Percentiles rank a stretch among this genome's conserved stretches.
phyloP scores from a whole-genome alignment of 2,888 invertebrate genomes.

The Crioceris asparagi region DNA sequence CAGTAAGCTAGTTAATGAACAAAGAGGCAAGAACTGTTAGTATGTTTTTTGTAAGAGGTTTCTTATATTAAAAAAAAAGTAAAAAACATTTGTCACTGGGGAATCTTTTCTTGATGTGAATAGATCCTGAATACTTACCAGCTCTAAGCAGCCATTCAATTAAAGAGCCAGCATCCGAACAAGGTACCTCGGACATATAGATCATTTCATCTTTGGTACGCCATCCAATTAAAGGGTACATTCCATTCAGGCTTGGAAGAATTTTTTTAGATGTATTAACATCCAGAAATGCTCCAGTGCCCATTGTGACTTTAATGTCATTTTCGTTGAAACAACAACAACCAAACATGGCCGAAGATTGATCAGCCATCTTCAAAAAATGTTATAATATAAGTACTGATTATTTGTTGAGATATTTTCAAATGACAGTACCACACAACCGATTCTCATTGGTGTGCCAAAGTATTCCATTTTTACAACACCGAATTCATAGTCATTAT shows the following conservation, averaged over 20 bases:
- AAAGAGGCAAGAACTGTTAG: too few species aligned
- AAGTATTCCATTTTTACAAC: constrained; percentile 53
- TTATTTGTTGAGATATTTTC: background rate
- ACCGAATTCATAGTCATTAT: constrained; percentile 68
- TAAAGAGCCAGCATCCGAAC: constrained; percentile 79
- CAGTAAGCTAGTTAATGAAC: too few species aligned
- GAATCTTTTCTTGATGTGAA: too few species aligned
- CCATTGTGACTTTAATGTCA: constrained; percentile 79
- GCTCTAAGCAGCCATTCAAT: constrained; percentile 74
- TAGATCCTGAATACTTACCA: too few species aligned
- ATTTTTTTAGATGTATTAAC: constrained; percentile 67
- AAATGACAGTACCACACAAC: constrained; percentile 51
- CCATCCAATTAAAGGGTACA: constrained; percentile 93
- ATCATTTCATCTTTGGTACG: constrained; percentile 47
- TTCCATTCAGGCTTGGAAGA: constrained; percentile 70
- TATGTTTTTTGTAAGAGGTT: too few species aligned
- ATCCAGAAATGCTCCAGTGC: constrained; percentile 84
- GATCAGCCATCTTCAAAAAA: constrained; percentile 64
- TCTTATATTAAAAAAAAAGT: too few species aligned
- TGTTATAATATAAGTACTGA: background rate
- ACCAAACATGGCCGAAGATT: constrained; percentile 83
- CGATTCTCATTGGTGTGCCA: constrained; percentile 68
- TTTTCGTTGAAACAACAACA: constrained; percentile 68
- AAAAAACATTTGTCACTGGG: too few species aligned
- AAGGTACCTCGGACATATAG: constrained; percentile 76